Percentiles rank a stretch among this genome's conserved stretches.
Conservation (phyloP, 2,888 invertebrate genomes). For the Drosophila buzzatii region DNA sequence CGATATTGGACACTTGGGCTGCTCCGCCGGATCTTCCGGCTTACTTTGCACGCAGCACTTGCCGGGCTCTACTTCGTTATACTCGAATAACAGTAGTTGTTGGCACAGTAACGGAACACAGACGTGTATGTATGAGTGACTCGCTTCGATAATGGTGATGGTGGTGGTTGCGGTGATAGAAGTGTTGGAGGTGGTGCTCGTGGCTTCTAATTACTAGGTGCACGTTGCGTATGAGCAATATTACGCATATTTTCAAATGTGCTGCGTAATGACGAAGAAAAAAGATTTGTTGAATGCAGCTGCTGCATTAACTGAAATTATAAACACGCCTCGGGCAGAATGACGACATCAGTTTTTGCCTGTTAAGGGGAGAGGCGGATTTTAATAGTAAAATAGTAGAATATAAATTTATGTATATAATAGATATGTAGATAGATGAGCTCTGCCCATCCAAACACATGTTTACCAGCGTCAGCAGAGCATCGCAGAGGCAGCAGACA, state of each 20-base stretch:
- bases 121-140: conserved; percentile 64
- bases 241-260: conserved; percentile 42
- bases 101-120: conserved; percentile 66
- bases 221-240: conserved; percentile 69
- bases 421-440: conserved; percentile 16
- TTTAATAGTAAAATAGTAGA: conserved; percentile 15
- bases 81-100: conserved; percentile 24
- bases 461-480: conserved; percentile 79
- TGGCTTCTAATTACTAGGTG: conserved; percentile 53
- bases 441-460: conserved; percentile 40
- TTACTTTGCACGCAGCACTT: conserved; percentile 26
- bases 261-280: conserved; percentile 25
- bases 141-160: conserved; percentile 2
- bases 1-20: conserved; percentile 75
- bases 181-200: conserved; percentile 12
- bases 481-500: conserved; percentile 70
- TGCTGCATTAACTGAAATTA: conserved; percentile 46
- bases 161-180: conserved; percentile 5
- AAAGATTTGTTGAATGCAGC: conserved; percentile 25
- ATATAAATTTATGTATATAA: conserved; percentile 50
- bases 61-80: background rate
- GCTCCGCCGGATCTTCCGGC: conserved; percentile 40
- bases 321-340: conserved; percentile 47
- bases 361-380: conserved; percentile 13
- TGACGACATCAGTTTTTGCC: conserved; percentile 74